Evolutionary conservation across 2,113 vertebrate genomes (phyloP), one percentile per base, ranked within the genome.

Genomic region (Bambusicola thoracicus): DNA sequence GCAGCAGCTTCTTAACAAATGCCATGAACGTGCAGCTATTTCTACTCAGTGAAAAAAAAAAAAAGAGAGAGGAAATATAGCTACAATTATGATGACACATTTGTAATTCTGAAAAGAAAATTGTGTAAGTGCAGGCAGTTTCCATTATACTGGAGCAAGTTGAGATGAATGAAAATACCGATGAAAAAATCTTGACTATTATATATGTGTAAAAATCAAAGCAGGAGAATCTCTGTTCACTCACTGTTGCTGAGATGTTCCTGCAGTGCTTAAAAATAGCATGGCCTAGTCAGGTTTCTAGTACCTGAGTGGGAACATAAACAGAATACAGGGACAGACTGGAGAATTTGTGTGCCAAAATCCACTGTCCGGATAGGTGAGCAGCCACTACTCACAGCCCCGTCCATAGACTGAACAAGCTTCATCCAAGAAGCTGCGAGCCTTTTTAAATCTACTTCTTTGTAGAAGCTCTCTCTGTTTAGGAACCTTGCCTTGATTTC

Each of bases 181-280:
- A 89, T 90, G 74, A 94, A 96, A 89, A 70, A 63, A 88, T 90
- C 74, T 75, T 80, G 62, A 55, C 87, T 92, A 66, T 87, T 80
- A 70, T 20, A n/a, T 30, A 41, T 3, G 8, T 59, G 38, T 51
- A 87, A 85, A 81, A 92, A 77, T 77, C 55, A 94, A 77, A 87
- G 55, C 40, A 66, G 36, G 16, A 89, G 38, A 75, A 83, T 51
- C 16, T 90, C 77, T 69, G 25, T 48, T 90, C 41, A 12, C 19
- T 77, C 29, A 75, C 8, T 68, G 66, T n/a, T 77, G 72, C 46
- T 80, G 63, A 96, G 67, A 77, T 3, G 1, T 76, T 80, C 51
- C 63, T 87, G 18, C 34, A 19, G 69, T 46, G 30, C 30, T 44
- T 62, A 30, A n/a, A 95, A 74, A 34, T 73, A 67, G 62, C 85